Percentiles rank a stretch among this genome's conserved stretches.
phyloP scores from a whole-genome alignment of 2,888 invertebrate species.

The Cistogaster globosa region DNA sequence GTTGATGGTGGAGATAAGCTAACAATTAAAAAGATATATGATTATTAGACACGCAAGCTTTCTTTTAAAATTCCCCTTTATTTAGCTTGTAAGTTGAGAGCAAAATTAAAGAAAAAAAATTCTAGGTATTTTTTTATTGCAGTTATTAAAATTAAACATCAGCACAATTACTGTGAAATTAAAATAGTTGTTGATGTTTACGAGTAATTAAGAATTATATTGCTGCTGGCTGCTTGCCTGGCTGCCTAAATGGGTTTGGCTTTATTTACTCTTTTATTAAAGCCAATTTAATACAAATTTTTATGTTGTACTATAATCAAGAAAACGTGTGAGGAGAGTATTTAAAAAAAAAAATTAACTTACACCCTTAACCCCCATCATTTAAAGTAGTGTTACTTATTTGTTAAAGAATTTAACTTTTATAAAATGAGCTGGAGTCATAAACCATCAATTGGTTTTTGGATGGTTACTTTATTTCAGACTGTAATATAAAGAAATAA shows the following conservation, averaged over 20 bases:
- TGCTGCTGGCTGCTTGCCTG: not conserved
- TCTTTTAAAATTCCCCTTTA: slow-evolving; percentile 3
- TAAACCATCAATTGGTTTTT: too few relatives aligned
- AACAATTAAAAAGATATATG: slow-evolving; percentile 55
- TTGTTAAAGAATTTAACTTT: slow-evolving; percentile 21
- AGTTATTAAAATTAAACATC: slow-evolving; percentile 45
- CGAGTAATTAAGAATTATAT: slow-evolving; percentile 38
- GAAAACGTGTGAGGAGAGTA: slow-evolving; percentile 55
- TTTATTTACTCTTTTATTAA: too few relatives aligned
- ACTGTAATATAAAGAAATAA: too few relatives aligned
- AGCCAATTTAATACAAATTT: slow-evolving; percentile 71
- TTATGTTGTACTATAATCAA: slow-evolving; percentile 65
- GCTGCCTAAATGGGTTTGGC: too few relatives aligned
- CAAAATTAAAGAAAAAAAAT: not conserved
- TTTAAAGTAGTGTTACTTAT: slow-evolving; percentile 27
- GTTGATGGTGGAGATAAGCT: slow-evolving; percentile 46
- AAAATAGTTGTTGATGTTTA: slow-evolving; percentile 48
- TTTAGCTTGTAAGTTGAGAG: slow-evolving; percentile 4
- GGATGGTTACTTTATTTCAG: too few relatives aligned
- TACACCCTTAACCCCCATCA: slow-evolving; percentile 56
- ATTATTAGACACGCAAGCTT: slow-evolving; percentile 67
- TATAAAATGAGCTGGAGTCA: not conserved
- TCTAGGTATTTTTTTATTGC: slow-evolving; percentile 48
- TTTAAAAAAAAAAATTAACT: too few relatives aligned
- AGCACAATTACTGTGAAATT: slow-evolving; percentile 37